Conservation (phyloP, 2,113 vertebrate species). For the Nansenia antarctica region DNA sequence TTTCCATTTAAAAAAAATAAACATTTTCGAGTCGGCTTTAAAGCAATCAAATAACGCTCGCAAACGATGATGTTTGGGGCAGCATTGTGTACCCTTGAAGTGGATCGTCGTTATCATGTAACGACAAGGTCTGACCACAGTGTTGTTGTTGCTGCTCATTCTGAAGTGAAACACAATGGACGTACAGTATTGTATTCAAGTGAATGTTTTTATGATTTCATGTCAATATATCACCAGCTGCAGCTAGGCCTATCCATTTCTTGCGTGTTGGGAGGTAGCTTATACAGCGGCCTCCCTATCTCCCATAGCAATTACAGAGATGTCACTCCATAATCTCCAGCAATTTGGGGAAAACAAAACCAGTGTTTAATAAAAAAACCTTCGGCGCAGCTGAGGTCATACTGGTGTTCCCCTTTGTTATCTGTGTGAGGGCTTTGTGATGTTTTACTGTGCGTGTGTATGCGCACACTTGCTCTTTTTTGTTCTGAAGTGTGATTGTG, state of each 20-base stretch:
- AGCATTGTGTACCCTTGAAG: no score
- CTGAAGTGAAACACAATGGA: no score
- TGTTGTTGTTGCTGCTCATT: no score
- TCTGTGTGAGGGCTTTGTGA: not conserved
- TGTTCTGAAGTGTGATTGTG: not conserved
- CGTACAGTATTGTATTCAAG: not conserved
- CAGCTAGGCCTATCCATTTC: constrained; percentile 3
- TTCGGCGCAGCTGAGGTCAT: not conserved
- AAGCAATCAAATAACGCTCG: not conserved
- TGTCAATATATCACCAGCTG: constrained; percentile 24
- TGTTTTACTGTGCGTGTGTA: not conserved
- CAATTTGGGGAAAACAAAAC: not conserved
- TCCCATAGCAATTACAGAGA: constrained; percentile 3
- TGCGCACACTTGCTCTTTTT: no score
- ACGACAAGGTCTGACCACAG: no score
- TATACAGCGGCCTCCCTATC: constrained; percentile 10
- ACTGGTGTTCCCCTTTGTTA: not conserved
- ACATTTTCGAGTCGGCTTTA: not conserved
- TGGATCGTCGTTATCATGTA: no score
- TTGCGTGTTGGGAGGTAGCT: not conserved
- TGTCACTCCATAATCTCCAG: not conserved
- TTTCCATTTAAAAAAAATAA: no score
- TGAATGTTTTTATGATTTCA: constrained; percentile 22
- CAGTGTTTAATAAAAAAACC: not conserved
- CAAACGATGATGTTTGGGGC: no score